Base-by-base conservation (phyloP, 2,888 invertebrate species). In the Drosophila algonquin region DNA sequence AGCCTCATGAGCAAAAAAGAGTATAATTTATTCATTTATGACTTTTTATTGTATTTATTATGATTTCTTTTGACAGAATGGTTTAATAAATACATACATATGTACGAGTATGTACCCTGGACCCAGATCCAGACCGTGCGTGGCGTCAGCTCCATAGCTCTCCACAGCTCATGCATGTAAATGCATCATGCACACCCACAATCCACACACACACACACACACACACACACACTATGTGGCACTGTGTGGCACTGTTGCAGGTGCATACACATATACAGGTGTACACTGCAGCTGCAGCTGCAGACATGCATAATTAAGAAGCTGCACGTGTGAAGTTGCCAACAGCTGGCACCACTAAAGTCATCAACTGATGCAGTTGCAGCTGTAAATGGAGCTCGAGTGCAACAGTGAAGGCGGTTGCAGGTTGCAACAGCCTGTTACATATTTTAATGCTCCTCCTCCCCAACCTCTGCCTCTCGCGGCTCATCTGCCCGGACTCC, bases 291-390 rank as follows among this genome's bases (percentile, higher is more conserved):
- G 62, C 51, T 62, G 63, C 46, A 68, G 63, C 70, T 77, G 76
- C 69, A 72, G 60, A 51, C 68, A 70, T 82, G 69, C 75, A 80
- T 80, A 77, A 80, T 80, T 80, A 73, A 80, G 63, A 65, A 77
- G 80, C 58, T 75, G 73, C 71, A 72, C 73, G 73, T 80, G 77
- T 77, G 81, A 80, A 81, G 71, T 73, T 59, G 69, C 59, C 75
- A 65, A 53, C 71, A 63, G 58, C 63, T 63, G 67, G 60, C 68
- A 63, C 48, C 59, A 59, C 65, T 57, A 62, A 75, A 67, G 64
- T 64, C 69, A 69, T 75, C 73, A 65, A 70, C 63, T 56, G 73
- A 24, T 35, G 60, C 69, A 47, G 48, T 59, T 55, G 35, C 45
- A 35, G 32, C 24, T 30, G 45, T 9, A 55, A 16, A 12, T 40